These are phyloP conservation scores for Eueremaeus valkanovi DNA, from an alignment of 2,888 invertebrate genomes.

Conservation along the genomic window DNA sequence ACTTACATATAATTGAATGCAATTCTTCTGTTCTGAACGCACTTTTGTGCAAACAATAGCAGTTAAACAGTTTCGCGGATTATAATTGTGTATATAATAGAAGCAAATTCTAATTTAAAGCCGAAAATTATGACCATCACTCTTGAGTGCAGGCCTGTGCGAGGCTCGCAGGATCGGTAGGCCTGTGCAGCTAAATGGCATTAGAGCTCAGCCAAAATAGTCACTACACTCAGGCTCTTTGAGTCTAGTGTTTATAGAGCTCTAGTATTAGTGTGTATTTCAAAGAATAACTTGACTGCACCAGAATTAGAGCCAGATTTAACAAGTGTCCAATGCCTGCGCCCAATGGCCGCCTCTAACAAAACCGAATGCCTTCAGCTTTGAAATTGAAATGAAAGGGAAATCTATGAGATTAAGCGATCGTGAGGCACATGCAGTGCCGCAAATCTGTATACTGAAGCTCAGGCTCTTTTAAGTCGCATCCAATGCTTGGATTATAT, in stretches of 20 bases:
- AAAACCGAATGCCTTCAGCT: not conserved
- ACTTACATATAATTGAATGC: not conserved
- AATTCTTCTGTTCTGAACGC: not conserved
- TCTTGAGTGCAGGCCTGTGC: not conserved
- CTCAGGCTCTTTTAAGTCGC: not conserved
- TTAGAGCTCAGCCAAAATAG: not conserved
- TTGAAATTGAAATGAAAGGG: not conserved
- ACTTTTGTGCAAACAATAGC: not conserved
- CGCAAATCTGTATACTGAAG: not conserved
- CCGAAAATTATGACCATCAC: slow-evolving; percentile 22
- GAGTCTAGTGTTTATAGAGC: not conserved
- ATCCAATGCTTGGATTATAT: not conserved
- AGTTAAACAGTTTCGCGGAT: not conserved
- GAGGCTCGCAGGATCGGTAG: too few species aligned
- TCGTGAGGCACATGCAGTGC: not conserved
- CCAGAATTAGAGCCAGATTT: not conserved
- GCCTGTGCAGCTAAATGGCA: not conserved
- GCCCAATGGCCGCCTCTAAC: not conserved
- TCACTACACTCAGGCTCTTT: too few species aligned
- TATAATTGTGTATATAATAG: not conserved
- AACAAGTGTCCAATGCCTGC: not conserved
- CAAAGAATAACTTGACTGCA: slow-evolving; percentile 2
- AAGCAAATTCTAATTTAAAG: slow-evolving; percentile 1
- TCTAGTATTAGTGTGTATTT: not conserved
- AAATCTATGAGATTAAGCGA: not conserved